These are phyloP conservation scores for Ischnura elegans DNA, from an alignment of 2,888 invertebrate species.

Conservation along the genomic window DNA sequence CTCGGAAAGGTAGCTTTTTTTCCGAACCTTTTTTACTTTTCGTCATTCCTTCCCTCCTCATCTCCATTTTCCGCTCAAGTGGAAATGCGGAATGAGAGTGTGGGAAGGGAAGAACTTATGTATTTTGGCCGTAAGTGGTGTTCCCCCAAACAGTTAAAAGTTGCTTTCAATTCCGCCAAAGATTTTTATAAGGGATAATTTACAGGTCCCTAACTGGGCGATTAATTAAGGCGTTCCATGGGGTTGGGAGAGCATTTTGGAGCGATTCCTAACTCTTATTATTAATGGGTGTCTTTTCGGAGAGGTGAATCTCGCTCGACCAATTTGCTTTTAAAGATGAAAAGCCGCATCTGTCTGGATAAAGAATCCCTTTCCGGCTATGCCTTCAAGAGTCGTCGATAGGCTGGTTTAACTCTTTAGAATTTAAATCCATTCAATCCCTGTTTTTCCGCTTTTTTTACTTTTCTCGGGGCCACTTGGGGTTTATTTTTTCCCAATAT, in stretches of 20 bases:
- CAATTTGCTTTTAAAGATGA: background rate
- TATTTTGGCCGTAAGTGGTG: conserved; percentile 9
- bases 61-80: background rate
- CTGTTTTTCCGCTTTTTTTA: background rate
- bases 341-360: background rate
- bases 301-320: background rate
- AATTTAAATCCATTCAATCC: background rate
- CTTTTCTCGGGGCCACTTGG: background rate
- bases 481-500: too few species aligned
- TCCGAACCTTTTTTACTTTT: background rate
- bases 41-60: background rate
- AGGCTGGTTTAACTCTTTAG: background rate
- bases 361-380: background rate
- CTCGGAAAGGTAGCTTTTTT: background rate
- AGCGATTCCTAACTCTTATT: background rate
- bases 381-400: background rate
- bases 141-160: conserved; percentile 31
- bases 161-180: conserved; percentile 15
- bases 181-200: conserved; percentile 7
- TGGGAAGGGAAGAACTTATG: background rate
- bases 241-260: background rate
- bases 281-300: background rate
- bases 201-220: conserved; percentile 29
- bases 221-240: conserved; percentile 15
- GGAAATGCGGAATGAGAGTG: background rate